phyloP scores from a whole-genome alignment of 2,797 vertebrate species.

The Carapus acus region DNA sequence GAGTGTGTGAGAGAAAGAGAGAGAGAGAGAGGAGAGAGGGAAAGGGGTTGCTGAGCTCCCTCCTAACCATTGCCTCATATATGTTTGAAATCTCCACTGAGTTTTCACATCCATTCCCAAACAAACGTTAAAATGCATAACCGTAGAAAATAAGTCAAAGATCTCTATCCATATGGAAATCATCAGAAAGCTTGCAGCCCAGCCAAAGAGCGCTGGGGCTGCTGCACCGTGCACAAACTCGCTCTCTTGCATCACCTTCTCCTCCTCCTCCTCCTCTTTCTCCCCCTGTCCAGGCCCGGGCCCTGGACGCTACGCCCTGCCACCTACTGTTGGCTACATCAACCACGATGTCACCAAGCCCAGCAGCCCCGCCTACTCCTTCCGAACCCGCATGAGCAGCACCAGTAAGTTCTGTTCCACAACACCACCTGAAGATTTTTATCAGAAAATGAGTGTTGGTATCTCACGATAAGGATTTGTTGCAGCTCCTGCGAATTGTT shows the following conservation, averaged over 20 bases:
- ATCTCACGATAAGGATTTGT: too few relatives aligned
- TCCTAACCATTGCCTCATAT: slow-evolving; percentile 30
- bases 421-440: too few relatives aligned
- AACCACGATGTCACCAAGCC: slow-evolving; percentile 84
- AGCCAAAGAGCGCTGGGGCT: slow-evolving; percentile 39
- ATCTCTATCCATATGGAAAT: slow-evolving; percentile 56
- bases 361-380: slow-evolving; percentile 79
- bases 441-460: too few relatives aligned
- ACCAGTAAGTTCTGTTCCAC: slow-evolving; percentile 57
- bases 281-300: slow-evolving; percentile 71
- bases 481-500: too few relatives aligned
- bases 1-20: too few relatives aligned
- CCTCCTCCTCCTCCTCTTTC: slow-evolving; percentile 23
- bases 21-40: too few relatives aligned
- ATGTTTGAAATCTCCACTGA: slow-evolving; percentile 43
- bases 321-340: slow-evolving; percentile 79
- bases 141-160: slow-evolving; percentile 60
- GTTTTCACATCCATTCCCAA: slow-evolving; percentile 51
- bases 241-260: slow-evolving; percentile 52
- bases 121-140: slow-evolving; percentile 56
- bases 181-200: slow-evolving; percentile 44
- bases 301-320: slow-evolving; percentile 78
- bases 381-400: slow-evolving; percentile 72
- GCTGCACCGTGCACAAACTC: slow-evolving; percentile 18
- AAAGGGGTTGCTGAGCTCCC: slow-evolving; percentile 26